Evolutionary conservation across 35 echinoderm and acorn worm genomes (phyloP).

Genomic region (Ophioderma brevispina): DNA sequence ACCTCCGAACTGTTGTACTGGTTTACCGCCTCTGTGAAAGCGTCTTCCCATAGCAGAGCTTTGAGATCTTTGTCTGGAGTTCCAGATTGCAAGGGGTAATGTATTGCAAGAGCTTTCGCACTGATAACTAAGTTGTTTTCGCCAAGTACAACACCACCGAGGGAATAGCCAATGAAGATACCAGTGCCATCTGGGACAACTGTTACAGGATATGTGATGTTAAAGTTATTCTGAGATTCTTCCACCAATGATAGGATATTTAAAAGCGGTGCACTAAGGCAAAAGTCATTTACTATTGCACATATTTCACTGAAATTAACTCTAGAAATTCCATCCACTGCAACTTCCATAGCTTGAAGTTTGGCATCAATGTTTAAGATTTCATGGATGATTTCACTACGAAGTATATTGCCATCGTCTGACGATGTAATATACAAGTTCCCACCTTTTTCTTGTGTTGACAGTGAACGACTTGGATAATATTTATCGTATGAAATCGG

Average conservation of each 20-base stretch:
- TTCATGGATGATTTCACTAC: constrained; percentile 49
- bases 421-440: constrained; percentile 39
- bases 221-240: not conserved
- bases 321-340: not conserved
- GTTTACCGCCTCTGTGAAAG: constrained; percentile 4
- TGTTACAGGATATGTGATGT: not conserved
- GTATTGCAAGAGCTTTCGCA: constrained; percentile 38
- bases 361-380: constrained; percentile 50
- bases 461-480: constrained; percentile 15
- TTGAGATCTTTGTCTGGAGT: constrained; percentile 4
- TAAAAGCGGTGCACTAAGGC: not conserved
- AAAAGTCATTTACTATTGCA: not conserved
- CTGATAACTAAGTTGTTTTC: constrained; percentile 27
- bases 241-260: not conserved
- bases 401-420: constrained; percentile 50
- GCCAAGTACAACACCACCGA: constrained; percentile 13
- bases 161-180: constrained; percentile 8
- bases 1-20: not conserved
- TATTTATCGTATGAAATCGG: constrained; percentile 55
- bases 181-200: not conserved
- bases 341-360: constrained; percentile 15
- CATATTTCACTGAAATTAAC: not conserved
- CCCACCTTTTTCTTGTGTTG: constrained; percentile 20
- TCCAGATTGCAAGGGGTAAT: constrained; percentile 24
- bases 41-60: constrained; percentile 67